Evolutionary conservation across 2,113 vertebrate genomes (phyloP).

Genomic region (Trochalopteron elliotii): DNA sequence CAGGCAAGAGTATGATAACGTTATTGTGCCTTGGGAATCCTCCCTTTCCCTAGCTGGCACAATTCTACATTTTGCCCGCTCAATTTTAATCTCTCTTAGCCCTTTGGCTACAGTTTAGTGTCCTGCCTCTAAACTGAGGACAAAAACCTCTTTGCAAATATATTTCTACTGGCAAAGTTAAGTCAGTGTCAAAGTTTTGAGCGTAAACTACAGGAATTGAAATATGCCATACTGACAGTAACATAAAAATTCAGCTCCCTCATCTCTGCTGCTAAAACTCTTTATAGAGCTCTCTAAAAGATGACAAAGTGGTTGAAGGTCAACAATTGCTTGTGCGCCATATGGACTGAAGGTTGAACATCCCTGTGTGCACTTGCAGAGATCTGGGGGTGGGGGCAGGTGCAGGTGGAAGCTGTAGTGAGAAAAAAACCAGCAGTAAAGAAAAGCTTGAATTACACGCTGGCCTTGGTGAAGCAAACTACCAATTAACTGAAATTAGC

Average conservation of each 20-base stretch:
- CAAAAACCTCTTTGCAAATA: constrained; percentile 34
- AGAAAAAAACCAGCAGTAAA: background rate
- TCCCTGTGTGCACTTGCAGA: background rate
- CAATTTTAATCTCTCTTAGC: constrained; percentile 37
- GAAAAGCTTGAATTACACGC: background rate
- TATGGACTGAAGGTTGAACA: background rate
- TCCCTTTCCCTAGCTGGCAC: constrained; percentile 14
- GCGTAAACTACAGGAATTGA: background rate
- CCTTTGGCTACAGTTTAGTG: constrained; percentile 28
- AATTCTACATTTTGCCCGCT: background rate
- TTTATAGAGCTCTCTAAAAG: background rate
- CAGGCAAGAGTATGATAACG: background rate
- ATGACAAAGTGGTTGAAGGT: background rate
- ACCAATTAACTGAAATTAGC: background rate
- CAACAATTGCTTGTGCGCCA: background rate
- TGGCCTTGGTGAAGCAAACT: background rate
- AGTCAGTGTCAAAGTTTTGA: constrained; percentile 23
- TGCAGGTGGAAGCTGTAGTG: background rate
- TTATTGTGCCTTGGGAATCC: constrained; percentile 9
- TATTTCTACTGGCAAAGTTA: constrained; percentile 7
- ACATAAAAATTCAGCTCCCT: background rate
- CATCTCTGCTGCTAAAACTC: background rate
- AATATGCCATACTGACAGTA: background rate
- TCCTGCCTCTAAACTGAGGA: background rate
- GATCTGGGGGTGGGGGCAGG: background rate